Base-by-base conservation (phyloP, 1,140 invertebrate species). In the Uloborus diversus region DNA sequence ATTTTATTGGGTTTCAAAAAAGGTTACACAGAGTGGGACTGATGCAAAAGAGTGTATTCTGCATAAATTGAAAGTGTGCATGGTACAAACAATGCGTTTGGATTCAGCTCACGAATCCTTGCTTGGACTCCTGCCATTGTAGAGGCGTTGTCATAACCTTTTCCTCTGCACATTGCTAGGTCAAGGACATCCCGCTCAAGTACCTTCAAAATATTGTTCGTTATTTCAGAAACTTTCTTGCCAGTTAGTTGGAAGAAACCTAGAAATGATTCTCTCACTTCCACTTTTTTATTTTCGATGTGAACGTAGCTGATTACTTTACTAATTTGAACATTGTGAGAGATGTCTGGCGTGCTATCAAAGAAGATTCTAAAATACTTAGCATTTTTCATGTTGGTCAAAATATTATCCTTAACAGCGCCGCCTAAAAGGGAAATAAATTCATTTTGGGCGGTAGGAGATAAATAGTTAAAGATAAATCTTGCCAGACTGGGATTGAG, bases 261-360 rank as follows among this genome's bases (percentile, higher is more conserved):
- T 30, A 62, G 30, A 33, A 62, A 62, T 62, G 59, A 62, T 33
- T 62, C 59, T 28, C 32, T 62, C 32, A 68, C 37, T 65, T 79
- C 49, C 1, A 68, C 23, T 79, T 79, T 53, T 25, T 37, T 27
- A 32, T 68, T 53, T 23, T 79, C 25, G 5, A 66, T 79, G 35
- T 79, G 66, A 27, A 79, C 42, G 56, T 70, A 81, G 82, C 83
- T 62, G 28, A 86, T 68, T 3, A 85, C 65, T 57, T 85, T 27
- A 57, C 84, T 84, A 25, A 88, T 81, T 79, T 87, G 84, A 81
- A 87, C 85, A 0, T 85, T 83, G 81, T 87, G 83, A 13, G 83
- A 78, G n/a, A n/a, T n/a, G n/a, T 87, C 85, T 47, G 85, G 84
- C 17, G 85, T 86, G 13, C 85, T 87, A 84, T 86, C 85, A 13